Evolutionary conservation across 2,888 invertebrate genomes (phyloP), one percentile per base, ranked within the genome.

Genomic region (Troides oblongomaculatus): DNA sequence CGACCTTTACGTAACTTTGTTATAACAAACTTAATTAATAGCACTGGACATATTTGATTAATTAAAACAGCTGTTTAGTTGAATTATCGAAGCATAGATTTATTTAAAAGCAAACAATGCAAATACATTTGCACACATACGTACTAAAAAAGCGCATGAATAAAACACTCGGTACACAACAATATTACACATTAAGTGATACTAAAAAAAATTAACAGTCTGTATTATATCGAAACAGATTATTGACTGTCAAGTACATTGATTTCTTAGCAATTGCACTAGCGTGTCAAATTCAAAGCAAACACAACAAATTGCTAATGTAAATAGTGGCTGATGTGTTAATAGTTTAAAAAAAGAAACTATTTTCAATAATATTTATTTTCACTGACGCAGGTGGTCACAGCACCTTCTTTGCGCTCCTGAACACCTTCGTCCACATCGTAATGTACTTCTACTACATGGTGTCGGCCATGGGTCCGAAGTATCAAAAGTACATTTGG

Each of bases 401-500:
- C 93, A 98, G 98, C 87, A 98, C 99, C 71, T 99, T 99, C 94
- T 99, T 99, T 88, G 97, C 98, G 53, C 94, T 98, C 78, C 94
- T 98, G 79, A 99, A 99, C 90, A 96, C 98, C 3, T 98, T 98
- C 85, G 98, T 99, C 72, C 99, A 99, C 90, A 97, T 99, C 81
- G 95, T 99, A 74, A 99, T 99, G 99, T 99, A 99, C 90, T 97
- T 97, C 89, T 99, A 99, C 91, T 99, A 99, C 87, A 98, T 98
- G 95, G 94, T 99, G 73, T 95, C 99, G 7, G 98, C 98, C 36
- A 95, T 98, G 95, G 99, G 99, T 66, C 98, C 98, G 59, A 93
- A 95, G 82, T 98, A 97, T 89, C 97, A 97, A 89, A 97, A 97
- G 87, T 98, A 95, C 88, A 96, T 98, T 78, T 99, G 99, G 99